These are phyloP conservation scores for Lamellibrachia satsuma DNA, from an alignment of 2,888 invertebrate genomes.

Conservation along the genomic window DNA sequence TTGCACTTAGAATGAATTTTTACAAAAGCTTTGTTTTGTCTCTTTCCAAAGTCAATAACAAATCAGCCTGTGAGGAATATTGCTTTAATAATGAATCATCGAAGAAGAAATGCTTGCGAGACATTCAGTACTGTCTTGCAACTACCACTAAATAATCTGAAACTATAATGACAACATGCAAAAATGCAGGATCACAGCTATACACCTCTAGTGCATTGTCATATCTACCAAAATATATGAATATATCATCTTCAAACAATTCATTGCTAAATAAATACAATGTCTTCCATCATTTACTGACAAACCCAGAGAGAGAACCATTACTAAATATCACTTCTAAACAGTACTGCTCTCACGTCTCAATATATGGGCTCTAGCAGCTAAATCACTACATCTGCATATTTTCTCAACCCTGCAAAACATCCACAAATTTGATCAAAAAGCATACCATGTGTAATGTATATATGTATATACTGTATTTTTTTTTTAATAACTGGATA, in stretches of 20 bases:
- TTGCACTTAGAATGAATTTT: background rate
- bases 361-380: background rate
- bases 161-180: background rate
- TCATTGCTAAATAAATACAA: conserved; percentile 2
- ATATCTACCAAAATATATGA: conserved; percentile 3
- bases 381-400: background rate
- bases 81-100: background rate
- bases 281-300: background rate
- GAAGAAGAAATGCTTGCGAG: background rate
- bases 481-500: background rate
- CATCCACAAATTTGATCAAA: background rate
- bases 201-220: background rate
- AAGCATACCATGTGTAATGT: background rate
- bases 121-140: background rate
- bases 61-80: background rate
- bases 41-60: background rate
- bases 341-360: background rate
- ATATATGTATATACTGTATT: background rate
- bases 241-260: background rate
- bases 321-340: background rate
- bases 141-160: background rate
- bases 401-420: background rate
- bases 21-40: background rate
- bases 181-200: background rate
- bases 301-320: background rate